These are phyloP conservation scores for Heterotilapia buettikoferi DNA, from an alignment of 2,113 vertebrate genomes.

Conservation along the genomic window DNA sequence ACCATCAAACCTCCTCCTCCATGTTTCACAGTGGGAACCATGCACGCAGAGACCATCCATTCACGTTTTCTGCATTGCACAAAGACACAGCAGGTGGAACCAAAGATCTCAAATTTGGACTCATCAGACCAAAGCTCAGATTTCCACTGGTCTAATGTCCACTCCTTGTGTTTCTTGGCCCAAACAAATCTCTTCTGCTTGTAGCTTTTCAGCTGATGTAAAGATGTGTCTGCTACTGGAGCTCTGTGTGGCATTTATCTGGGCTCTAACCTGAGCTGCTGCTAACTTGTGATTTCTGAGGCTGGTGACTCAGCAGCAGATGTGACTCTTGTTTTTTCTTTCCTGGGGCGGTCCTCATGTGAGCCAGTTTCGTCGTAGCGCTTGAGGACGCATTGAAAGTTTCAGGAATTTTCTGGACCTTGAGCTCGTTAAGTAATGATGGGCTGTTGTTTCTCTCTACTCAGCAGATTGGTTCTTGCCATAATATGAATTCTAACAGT, in stretches of 20 bases:
- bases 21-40: accelerated
- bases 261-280: not conserved
- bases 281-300: not conserved
- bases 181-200: not conserved
- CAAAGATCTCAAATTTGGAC: not conserved
- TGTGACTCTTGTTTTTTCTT: not conserved
- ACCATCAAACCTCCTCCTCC: not conserved
- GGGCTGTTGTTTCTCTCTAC: accelerated
- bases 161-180: not conserved
- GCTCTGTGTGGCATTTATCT: not conserved
- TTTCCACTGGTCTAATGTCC: not conserved
- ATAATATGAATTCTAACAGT: not conserved
- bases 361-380: accelerated
- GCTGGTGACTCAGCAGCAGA: not conserved
- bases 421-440: not conserved
- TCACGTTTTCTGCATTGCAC: not conserved
- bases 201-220: not conserved
- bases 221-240: not conserved
- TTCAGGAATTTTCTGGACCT: not conserved
- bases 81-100: not conserved
- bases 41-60: not conserved
- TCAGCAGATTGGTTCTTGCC: not conserved
- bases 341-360: not conserved
- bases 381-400: not conserved
- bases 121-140: not conserved